Evolutionary conservation across 2,113 vertebrate genomes (phyloP).

Genomic region (Theristicus caerulescens): DNA sequence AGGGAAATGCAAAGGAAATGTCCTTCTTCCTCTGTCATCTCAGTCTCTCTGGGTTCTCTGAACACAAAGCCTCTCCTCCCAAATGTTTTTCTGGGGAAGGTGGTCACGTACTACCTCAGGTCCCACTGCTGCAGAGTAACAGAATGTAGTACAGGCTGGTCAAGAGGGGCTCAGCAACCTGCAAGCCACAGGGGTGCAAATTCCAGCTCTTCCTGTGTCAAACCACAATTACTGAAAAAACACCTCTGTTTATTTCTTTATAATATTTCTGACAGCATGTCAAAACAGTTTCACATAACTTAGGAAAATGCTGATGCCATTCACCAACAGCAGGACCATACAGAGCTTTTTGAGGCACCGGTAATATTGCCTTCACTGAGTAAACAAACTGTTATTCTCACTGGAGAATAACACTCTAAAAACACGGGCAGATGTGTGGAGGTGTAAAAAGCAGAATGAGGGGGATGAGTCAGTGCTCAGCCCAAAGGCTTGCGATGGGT

Average conservation of each 20-base stretch:
- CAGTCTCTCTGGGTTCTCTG: not conserved
- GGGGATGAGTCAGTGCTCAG: not conserved
- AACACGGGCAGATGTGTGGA: not conserved
- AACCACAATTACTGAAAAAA: not conserved
- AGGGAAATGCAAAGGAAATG: not conserved
- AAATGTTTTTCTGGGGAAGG: not conserved
- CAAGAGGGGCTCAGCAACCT: not conserved
- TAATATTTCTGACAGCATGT: not conserved
- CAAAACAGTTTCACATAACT: not conserved
- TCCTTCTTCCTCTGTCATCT: not conserved
- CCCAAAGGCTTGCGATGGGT: not conserved
- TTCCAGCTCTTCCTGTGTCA: not conserved
- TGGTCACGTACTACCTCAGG: not conserved
- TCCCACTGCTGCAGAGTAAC: not conserved
- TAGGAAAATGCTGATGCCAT: not conserved
- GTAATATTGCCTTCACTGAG: not conserved
- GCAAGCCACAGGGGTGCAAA: not conserved
- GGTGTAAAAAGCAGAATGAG: not conserved
- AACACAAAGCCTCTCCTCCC: not conserved
- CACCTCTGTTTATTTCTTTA: not conserved
- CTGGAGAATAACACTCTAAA: not conserved
- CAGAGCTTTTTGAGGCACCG: not conserved
- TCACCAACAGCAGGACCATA: not conserved
- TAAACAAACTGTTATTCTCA: not conserved
- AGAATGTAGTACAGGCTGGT: not conserved